phyloP scores from a whole-genome alignment of 2,888 invertebrate species.

The Erpobdella octoculata region DNA sequence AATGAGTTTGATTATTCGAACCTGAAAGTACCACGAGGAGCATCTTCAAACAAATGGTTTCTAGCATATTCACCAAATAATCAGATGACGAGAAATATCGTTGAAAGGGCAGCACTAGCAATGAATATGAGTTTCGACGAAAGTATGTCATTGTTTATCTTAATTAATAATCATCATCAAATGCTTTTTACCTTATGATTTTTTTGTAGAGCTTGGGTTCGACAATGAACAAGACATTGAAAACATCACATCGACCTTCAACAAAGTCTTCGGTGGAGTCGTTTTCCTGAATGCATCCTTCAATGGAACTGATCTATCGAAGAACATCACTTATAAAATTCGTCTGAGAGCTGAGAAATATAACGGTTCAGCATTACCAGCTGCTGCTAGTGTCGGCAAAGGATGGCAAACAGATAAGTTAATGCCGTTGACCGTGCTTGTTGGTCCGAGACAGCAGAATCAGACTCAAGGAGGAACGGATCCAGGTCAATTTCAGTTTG shows the following conservation, averaged over 20 bases:
- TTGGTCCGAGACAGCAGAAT: constrained; percentile 22
- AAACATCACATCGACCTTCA: constrained; percentile 31
- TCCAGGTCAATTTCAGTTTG: constrained; percentile 20
- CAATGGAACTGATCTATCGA: background rate
- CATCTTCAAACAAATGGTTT: too few species aligned
- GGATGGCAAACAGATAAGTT: constrained; percentile 26
- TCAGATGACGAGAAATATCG: constrained; percentile 15
- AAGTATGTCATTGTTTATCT: background rate
- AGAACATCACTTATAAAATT: constrained; percentile 27
- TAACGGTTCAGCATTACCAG: background rate
- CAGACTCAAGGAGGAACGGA: constrained; percentile 21
- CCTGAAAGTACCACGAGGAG: too few species aligned
- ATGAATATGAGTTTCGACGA: constrained; percentile 30
- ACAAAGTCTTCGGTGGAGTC: constrained; percentile 22
- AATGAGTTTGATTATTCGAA: too few species aligned
- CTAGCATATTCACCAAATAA: constrained; percentile 34
- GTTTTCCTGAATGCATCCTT: constrained; percentile 13
- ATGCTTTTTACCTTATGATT: background rate
- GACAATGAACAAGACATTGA: constrained; percentile 50
- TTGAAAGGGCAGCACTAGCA: constrained; percentile 22
- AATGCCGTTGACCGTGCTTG: constrained; percentile 4
- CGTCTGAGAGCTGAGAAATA: constrained; percentile 26
- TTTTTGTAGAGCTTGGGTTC: constrained; percentile 44
- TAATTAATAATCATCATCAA: background rate
- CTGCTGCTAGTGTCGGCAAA: background rate